A percentile compares a stretch with the other conserved stretches of the same genome.
phyloP scores from a whole-genome alignment of 2,797 vertebrate species.

The Sorex maritimensis region DNA sequence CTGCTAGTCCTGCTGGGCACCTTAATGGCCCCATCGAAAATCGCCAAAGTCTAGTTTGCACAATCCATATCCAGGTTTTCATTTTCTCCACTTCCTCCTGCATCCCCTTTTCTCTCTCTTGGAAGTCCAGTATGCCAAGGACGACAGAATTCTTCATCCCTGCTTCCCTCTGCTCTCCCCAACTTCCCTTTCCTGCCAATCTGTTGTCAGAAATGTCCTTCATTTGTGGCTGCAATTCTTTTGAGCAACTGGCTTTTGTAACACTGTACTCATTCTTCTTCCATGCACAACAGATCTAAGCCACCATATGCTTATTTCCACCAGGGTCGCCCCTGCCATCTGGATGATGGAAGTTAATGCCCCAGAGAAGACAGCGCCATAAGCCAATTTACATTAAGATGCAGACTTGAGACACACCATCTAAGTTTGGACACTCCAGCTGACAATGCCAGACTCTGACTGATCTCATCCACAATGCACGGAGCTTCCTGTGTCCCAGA shows the following conservation, averaged over 20 bases:
- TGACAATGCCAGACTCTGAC: constrained; percentile 76
- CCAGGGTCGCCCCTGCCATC: constrained; percentile 87
- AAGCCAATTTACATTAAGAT: constrained; percentile 89
- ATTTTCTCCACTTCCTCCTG: not conserved
- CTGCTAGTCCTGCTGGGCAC: not conserved
- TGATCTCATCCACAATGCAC: constrained; percentile 35
- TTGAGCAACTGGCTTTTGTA: constrained; percentile 77
- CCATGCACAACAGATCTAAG: constrained; percentile 76
- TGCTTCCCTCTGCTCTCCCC: not conserved
- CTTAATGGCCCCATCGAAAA: not conserved
- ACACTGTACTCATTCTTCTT: constrained; percentile 76
- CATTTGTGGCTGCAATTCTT: constrained; percentile 67
- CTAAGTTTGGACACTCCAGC: constrained; percentile 73
- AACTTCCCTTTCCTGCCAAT: constrained; percentile 53
- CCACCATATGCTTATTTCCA: constrained; percentile 89
- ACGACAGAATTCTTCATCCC: not conserved
- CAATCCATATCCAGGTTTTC: not conserved
- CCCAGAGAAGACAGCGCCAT: constrained; percentile 87
- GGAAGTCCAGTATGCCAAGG: not conserved
- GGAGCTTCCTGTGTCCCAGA: not conserved
- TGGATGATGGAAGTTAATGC: constrained; percentile 86
- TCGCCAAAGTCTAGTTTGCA: not conserved
- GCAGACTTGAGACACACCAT: constrained; percentile 81
- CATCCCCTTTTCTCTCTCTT: not conserved
- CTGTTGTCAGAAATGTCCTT: constrained; percentile 71